A percentile compares a stretch with the other conserved stretches of the same genome.
phyloP scores from a whole-genome alignment of 1,140 invertebrate species.

The Telenomus remus region DNA sequence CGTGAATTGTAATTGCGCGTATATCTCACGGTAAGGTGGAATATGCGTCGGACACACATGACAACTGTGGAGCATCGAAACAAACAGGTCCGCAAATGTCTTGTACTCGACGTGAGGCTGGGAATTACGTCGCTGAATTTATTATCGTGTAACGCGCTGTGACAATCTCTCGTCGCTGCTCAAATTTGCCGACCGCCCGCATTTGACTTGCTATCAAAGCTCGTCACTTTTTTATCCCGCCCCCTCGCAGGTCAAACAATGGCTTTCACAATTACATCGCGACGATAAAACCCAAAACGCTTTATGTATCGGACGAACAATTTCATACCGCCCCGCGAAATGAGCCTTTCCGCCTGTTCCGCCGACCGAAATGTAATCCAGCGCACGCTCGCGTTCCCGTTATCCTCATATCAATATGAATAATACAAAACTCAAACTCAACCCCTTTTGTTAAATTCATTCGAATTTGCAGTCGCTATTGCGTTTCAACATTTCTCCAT shows the following conservation, averaged over 20 bases:
- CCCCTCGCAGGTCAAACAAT: constrained; percentile 25
- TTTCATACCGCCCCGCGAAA: background rate
- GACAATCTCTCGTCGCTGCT: constrained; percentile 41
- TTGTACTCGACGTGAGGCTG: constrained; percentile 49
- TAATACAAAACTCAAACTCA: no score
- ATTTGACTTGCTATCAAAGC: constrained; percentile 56
- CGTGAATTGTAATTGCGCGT: constrained; percentile 56
- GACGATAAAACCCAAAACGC: constrained; percentile 36
- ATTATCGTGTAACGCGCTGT: constrained; percentile 53
- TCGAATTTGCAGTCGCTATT: no score
- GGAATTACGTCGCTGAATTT: constrained; percentile 57
- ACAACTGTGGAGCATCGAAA: constrained; percentile 56
- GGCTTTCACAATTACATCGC: constrained; percentile 37
- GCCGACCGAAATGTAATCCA: no score
- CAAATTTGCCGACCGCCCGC: constrained; percentile 49
- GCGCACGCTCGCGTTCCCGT: no score
- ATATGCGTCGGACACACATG: constrained; percentile 54
- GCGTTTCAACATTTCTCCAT: no score
- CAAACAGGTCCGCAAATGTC: constrained; percentile 52
- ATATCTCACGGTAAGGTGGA: constrained; percentile 50
- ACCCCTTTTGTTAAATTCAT: no score
- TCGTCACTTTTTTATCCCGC: constrained; percentile 11
- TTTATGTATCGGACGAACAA: constrained; percentile 1
- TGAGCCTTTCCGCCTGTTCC: no score
- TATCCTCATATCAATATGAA: no score